Evolutionary conservation across 1,140 invertebrate species (phyloP), one percentile per base, ranked within the genome.

Genomic region (Drosophila pallidifrons): DNA sequence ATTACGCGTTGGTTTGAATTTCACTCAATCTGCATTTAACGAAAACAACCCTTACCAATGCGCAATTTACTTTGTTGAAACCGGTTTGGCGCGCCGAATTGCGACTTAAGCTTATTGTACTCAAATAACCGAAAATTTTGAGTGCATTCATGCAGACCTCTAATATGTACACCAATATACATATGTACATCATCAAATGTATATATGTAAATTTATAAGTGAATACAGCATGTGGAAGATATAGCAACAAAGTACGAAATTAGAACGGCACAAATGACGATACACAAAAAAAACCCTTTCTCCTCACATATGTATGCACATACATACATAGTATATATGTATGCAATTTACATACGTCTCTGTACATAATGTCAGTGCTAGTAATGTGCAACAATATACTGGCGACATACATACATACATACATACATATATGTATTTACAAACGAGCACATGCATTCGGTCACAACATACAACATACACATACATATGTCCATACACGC

Each of bases 381-480:
- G 20, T 25, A 25, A 4, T 25, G 20, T 25, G 20, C 20, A 25
- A 25, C 20, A 25, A 25, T 25, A 25, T 57, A 55, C 47, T 28
- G 13, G 45, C 47, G 43, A 38, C 13, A 11, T 47, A 15, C 45
- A 15, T 6, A 10, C 8, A 38, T 38, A 8, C 25, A 45, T 35
- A 30, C 15, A 8, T 15, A 15, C 13, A 15, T 6, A 32, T 32
- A 32, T 32, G 7, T 45, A 52, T 54, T 11, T 43, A 59, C 55
- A 52, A 68, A 59, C 66, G 46, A 52, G 66, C 55, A 60, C 46
- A 60, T 69, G 67, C 57, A 69, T 52, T 54, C 67, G 46, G n/a
- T 13, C 54, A 51, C 20, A 59, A 32, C 32, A 43, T 13, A 30
- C 35, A 52, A 66, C 63, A 49, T 20, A 45, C 41, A 32, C 2